Evolutionary conservation across 2,888 invertebrate genomes (phyloP), one percentile per base, ranked within the genome.

Genomic region (Luperina testacea): DNA sequence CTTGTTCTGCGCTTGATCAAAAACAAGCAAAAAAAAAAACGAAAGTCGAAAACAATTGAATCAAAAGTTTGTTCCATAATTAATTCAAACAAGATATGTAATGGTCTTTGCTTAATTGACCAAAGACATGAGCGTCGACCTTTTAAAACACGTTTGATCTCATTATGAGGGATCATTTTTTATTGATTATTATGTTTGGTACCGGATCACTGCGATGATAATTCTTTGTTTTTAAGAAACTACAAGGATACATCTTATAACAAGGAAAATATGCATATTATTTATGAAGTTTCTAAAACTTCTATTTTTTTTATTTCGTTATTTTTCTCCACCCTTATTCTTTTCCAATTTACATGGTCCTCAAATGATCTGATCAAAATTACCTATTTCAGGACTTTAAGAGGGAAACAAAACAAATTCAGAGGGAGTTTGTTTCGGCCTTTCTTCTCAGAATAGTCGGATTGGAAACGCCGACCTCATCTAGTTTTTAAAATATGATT

Each of bases 81-180:
- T 64, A 73, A 78, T 86, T 83, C 13, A 64, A 86, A 73, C 64
- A 75, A 68, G 27, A 69, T 86, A 79, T 86, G 86, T 78, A 78
- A 88, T 89, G 73, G 45, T 68, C 67, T 65, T 61, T 57, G 63
- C 80, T 76, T 89, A 85, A 84, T 89, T 85, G 79, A 74, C 77
- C 72, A 72, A 64, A 82, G 79, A 77, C 80, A 80, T 17, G 77
- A 63, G n/a, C 38, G 71, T 71, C 77, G 72, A 86, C 68, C 67
- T 72, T 83, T 75, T 38, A 65, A 79, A 85, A 80, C 84, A 65
- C 68, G 84, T 80, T 83, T 73, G 75, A 42, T 71, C 67, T 76
- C 38, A 75, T 72, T 80, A 65, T 38, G 65, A 51, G n/a, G 64
- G 75, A 79, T 77, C 38, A 38, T 59, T 75, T 74, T 72, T 80